Conservation (phyloP, 2,113 vertebrate genomes). For the Catharus minimus region DNA sequence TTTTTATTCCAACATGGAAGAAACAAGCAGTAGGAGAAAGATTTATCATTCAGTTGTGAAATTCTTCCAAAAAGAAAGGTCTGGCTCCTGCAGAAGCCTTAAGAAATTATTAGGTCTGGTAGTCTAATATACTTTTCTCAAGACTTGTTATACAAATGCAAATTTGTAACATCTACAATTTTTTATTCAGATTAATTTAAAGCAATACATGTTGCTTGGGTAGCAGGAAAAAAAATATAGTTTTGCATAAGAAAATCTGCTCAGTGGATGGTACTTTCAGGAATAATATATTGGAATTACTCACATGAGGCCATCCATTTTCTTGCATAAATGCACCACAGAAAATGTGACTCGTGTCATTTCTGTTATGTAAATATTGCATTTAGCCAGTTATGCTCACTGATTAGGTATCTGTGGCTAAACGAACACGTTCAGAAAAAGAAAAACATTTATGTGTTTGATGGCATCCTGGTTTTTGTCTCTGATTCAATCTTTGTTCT, state of each 20-base stretch:
- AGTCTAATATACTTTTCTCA: neutral
- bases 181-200: neutral
- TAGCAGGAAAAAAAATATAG: neutral
- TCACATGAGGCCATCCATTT: neutral
- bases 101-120: neutral
- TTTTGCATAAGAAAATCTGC: neutral
- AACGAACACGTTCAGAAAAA: neutral
- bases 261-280: neutral
- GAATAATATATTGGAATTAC: neutral
- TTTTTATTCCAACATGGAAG: neutral
- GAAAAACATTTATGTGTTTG: neutral
- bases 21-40: neutral
- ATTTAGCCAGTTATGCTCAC: neutral
- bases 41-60: neutral
- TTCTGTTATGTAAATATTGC: neutral
- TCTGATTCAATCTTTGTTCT: neutral
- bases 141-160: neutral
- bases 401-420: slow-evolving; percentile 23
- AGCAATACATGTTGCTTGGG: neutral
- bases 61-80: neutral
- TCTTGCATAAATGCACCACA: neutral
- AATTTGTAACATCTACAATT: neutral
- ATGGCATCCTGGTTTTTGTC: neutral
- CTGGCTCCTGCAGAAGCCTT: neutral
- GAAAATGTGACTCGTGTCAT: neutral